Percentiles rank a stretch among this genome's conserved stretches.
Evolutionary conservation across 2,113 vertebrate species (phyloP).

Genomic region (Nematolebias whitei): DNA sequence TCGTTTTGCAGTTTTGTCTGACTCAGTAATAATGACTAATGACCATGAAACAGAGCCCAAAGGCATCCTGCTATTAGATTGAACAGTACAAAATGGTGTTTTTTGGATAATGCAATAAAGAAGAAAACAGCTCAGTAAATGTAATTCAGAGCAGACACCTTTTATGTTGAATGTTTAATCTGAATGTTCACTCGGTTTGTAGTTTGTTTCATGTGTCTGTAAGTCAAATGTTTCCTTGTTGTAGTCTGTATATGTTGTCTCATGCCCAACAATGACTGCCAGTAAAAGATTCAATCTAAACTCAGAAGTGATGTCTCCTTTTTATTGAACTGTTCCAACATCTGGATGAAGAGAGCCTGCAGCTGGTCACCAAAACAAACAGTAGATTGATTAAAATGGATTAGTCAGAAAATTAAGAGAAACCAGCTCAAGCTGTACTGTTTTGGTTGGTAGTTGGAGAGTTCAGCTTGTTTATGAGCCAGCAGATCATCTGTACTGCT

Average conservation of each 20-base stretch:
- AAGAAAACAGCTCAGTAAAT: conserved; percentile 22
- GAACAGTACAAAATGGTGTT: conserved; percentile 23
- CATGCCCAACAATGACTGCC: conserved; percentile 63
- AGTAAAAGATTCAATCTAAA: conserved; percentile 62
- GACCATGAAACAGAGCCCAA: conserved; percentile 39
- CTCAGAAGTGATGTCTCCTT: conserved; percentile 23
- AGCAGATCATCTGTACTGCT: conserved; percentile 35
- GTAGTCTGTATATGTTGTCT: conserved; percentile 60
- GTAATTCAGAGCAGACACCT: conserved; percentile 9
- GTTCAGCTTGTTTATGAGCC: conserved; percentile 27
- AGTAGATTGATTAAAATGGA: conserved; percentile 34
- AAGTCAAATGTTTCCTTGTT: conserved; percentile 41
- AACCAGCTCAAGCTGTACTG: conserved; percentile 9
- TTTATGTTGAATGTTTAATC: conserved; percentile 27
- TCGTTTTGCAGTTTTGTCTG: conserved; percentile 61
- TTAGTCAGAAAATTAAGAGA: conserved; percentile 35
- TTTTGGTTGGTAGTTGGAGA: conserved; percentile 23
- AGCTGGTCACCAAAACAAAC: conserved; percentile 29
- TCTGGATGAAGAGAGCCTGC: conserved; percentile 28
- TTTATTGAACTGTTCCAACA: neutral
- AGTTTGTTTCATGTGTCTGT: conserved; percentile 41
- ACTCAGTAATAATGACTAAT: conserved; percentile 42
- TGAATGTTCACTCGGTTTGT: conserved; percentile 15
- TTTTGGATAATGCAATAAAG: conserved; percentile 24
- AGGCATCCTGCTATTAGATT: conserved; percentile 26